These are phyloP conservation scores for Drosophila kikkawai DNA, from an alignment of 1,140 invertebrate genomes.

Conservation along the genomic window DNA sequence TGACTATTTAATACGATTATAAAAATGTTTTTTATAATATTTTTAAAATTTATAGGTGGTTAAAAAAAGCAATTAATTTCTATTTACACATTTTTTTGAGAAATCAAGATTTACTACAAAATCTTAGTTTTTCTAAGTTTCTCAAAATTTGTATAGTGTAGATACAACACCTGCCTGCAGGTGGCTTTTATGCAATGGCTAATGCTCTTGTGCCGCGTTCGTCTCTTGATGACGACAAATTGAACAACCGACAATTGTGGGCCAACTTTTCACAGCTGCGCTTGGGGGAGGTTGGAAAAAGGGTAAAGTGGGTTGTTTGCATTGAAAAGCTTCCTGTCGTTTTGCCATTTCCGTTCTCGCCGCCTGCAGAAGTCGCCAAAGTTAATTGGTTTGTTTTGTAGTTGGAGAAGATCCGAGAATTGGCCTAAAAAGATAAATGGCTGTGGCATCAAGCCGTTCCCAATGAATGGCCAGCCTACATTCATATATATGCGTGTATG, in stretches of 20 bases:
- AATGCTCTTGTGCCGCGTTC: constrained; percentile 26
- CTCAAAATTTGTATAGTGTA: neutral
- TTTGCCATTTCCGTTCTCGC: constrained; percentile 56
- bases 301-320: constrained; percentile 31
- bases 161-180: constrained; percentile 5
- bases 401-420: constrained; percentile 59
- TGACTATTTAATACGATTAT: too few relatives aligned
- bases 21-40: too few relatives aligned
- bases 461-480: constrained; percentile 22
- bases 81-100: too few relatives aligned
- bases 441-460: constrained; percentile 3
- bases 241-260: constrained; percentile 46
- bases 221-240: constrained; percentile 54
- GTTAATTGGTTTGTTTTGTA: constrained; percentile 76
- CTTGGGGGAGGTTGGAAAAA: constrained; percentile 1
- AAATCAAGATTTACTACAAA: too few relatives aligned
- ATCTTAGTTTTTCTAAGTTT: too few relatives aligned
- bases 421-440: constrained; percentile 60
- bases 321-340: constrained; percentile 52
- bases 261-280: constrained; percentile 36
- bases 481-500: constrained; percentile 7
- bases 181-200: constrained; percentile 20
- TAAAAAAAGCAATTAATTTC: too few relatives aligned
- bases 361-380: constrained; percentile 53
- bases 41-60: too few relatives aligned